A percentile compares a stretch with the other conserved stretches of the same genome.
Evolutionary conservation across 2,113 vertebrate species (phyloP).

Genomic region (Protomyctophum bolini): DNA sequence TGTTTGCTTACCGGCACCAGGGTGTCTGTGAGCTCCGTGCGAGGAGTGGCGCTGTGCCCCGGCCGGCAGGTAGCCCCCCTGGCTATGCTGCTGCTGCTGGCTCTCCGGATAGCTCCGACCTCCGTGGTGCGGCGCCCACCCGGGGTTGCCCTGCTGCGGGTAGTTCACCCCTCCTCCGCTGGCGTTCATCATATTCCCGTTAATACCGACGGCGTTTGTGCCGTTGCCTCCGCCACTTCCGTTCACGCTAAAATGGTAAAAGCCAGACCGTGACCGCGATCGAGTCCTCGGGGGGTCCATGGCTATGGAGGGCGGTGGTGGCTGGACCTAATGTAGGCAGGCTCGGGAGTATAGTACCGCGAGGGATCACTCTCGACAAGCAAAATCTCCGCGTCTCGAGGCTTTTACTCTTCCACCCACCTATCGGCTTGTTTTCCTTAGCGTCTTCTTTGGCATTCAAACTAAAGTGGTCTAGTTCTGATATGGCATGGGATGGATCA

Average conservation of each 20-base stretch:
- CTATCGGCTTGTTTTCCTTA: constrained; percentile 5
- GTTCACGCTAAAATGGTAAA: constrained; percentile 77
- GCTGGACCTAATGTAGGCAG: constrained; percentile 58
- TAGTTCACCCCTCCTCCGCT: constrained; percentile 65
- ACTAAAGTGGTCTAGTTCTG: constrained; percentile 17
- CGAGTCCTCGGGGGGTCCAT: constrained; percentile 84
- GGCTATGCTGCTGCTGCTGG: constrained; percentile 68
- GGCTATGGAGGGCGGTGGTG: constrained; percentile 66
- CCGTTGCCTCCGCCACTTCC: constrained; percentile 62
- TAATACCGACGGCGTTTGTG: constrained; percentile 64
- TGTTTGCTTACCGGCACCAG: constrained; percentile 73
- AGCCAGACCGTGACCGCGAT: constrained; percentile 82
- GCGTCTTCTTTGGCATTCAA: constrained; percentile 54
- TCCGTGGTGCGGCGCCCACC: constrained; percentile 72
- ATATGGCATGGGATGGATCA: background rate
- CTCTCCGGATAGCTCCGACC: constrained; percentile 76
- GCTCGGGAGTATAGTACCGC: constrained; percentile 31
- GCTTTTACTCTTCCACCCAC: constrained; percentile 24
- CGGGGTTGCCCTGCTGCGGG: constrained; percentile 73
- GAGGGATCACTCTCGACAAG: constrained; percentile 42
- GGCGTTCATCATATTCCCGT: constrained; percentile 65
- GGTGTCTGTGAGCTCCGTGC: constrained; percentile 76
- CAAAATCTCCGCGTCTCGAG: constrained; percentile 31
- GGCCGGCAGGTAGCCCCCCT: constrained; percentile 73
- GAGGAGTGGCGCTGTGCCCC: constrained; percentile 71